Evolutionary conservation across 2,113 vertebrate species (phyloP), one percentile per base, ranked within the genome.

Genomic region (Rana temporaria): DNA sequence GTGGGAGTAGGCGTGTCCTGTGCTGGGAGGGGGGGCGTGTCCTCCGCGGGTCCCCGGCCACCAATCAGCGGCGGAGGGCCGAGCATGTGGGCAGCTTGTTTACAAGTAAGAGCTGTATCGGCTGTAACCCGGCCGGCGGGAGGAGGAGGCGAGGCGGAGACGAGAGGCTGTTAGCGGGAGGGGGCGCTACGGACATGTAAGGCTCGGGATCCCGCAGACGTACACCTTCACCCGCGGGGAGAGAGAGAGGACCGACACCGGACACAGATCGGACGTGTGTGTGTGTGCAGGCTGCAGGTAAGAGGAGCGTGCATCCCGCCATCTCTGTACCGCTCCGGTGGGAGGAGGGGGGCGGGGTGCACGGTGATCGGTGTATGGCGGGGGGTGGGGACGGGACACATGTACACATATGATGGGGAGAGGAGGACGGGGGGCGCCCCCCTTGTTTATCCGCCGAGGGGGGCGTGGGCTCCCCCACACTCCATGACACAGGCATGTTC

Each of bases 41-140:
- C 77, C 82, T 81, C 79, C 67, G 85, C 59, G 72, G 22, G 34
- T 6, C 38, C 80, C 7, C 71, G 67, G 69, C 85, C 78, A 66
- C 89, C 89, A 90, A 90, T 90, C 76, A 75, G 86, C 81, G 66
- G 81, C 62, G 81, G 85, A 86, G 89, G 89, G 89, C 84, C 2
- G 87, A 88, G 77, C 89, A 85, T 84, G 88, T 84, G 88, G 85
- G 87, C 77, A 86, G 87, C 84, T 89, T 89, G 89, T 89, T 90
- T 90, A 90, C 89, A 89, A 89, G 66, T 85, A 82, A 68, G 55
- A 83, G 84, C 77, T 30, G 26, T 30, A 80, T 82, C 73, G 78
- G 88, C 84, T 85, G 77, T 82, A 80, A 86, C 86, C 87, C 85
- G 89, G 87, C 87, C 87, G 89, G 86, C 88, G 65, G 85, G 81